These are phyloP conservation scores for Mirza zaza DNA, from an alignment of 2,113 vertebrate species.

Conservation along the genomic window DNA sequence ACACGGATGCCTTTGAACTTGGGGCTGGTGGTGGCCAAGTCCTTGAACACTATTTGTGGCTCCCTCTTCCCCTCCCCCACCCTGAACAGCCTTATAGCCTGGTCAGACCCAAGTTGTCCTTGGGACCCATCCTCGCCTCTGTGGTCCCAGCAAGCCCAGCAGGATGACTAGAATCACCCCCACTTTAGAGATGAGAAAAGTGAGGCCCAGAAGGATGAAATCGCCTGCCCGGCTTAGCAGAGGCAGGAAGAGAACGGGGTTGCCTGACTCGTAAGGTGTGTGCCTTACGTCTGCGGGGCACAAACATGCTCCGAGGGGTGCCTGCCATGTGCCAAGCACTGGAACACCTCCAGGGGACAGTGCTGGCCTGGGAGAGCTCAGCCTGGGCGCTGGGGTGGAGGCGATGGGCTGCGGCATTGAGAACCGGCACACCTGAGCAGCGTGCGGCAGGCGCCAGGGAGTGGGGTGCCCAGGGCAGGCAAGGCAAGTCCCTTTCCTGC, in stretches of 20 bases:
- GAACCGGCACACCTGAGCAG: background rate
- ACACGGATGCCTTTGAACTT: background rate
- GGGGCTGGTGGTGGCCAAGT: background rate
- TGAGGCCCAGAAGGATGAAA: background rate
- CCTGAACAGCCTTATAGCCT: no score
- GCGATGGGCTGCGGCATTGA: fast-evolving
- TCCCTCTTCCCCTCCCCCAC: background rate
- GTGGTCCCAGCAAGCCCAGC: background rate
- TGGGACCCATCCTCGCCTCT: background rate
- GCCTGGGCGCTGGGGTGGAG: fast-evolving
- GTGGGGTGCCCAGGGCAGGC: background rate
- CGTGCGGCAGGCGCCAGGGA: background rate
- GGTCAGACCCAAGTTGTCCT: background rate
- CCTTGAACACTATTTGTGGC: background rate
- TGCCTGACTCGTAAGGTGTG: background rate
- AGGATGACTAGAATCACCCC: background rate
- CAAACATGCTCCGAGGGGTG: background rate
- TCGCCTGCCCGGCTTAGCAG: background rate
- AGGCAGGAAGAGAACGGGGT: background rate
- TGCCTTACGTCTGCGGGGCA: background rate
- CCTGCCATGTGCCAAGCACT: background rate
- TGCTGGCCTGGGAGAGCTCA: no score
- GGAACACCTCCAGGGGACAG: background rate
- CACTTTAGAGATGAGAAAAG: background rate
- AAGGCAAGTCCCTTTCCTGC: background rate